Evolutionary conservation across 2,797 vertebrate species (phyloP), one percentile per base, ranked within the genome.

Genomic region (Anableps anableps): DNA sequence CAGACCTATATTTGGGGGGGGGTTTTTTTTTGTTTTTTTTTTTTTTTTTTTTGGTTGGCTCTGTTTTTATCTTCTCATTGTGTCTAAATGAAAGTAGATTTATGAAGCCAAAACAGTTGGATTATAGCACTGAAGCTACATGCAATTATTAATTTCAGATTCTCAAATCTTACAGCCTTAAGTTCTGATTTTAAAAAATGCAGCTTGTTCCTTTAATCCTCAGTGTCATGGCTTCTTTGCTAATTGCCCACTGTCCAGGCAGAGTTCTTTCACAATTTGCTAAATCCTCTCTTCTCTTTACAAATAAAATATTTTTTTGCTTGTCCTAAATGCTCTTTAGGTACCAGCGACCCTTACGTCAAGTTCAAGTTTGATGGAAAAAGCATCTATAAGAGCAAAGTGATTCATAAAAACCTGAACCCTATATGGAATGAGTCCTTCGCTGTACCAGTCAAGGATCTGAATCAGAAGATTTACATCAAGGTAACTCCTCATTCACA

Each of bases 331-430:
- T 34, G 1, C 89, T 47, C 80, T 19, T 58, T 81, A 99, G 98
- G 98, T 80, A 99, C 98, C 51, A 99, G 98, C 36, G 98, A 99
- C 82, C 98, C 98, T 0, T 99, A 99, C 2, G 97, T 99, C 80
- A 99, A 99, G 88, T 98, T 99, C 87, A 98, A 99, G 89, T 83
- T 98, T 80, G 97, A 98, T 0, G 97, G 97, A 45, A 99, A 98
- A 92, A 98, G 97, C 0, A 92, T 98, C 14, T 99, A 98, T 92
- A 99, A 99, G 95, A 99, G 98, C 85, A 99, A 97, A 93, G 97
- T 98, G 21, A 84, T 99, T 71, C 97, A 97, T 81, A 99, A 97
- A 92, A 98, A 98, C 90, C 94, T 99, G 66, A 99, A 98, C 89
- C 98, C 98, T 0, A 86, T 91, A 5, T 99, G 98, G 98, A 97